Evolutionary conservation across 1,140 invertebrate genomes (phyloP), one percentile per base, ranked within the genome.

Genomic region (Cyphomyrmex costatus): DNA sequence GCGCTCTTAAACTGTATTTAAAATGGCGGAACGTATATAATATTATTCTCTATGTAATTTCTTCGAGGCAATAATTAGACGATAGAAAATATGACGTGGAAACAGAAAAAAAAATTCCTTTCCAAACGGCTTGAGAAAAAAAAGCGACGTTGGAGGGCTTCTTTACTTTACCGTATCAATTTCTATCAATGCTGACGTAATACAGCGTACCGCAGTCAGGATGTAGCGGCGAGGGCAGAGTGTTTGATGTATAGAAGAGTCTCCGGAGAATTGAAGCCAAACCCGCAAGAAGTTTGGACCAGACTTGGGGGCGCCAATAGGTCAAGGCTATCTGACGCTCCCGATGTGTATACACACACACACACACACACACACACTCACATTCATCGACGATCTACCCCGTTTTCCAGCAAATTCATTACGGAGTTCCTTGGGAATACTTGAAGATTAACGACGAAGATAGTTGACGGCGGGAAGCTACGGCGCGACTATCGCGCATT

Each of bases 221-320:
- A 24, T 21, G 86, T 30, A 30, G 78, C 14, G 49, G 33, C 60
- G 87, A 85, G 65, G 51, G 70, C 33, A 60, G 77, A 49, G 53
- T 70, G 60, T 68, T 70, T 58, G 60, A 86, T 63, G 74, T 86
- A 86, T 86, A 86, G 71, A 76, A 85, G 82, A 78, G 83, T 58
- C 49, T 71, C 83, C 7, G 70, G 19, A 71, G 76, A 89, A 86
- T 53, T 79, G 68, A 82, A 89, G 61, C 76, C 87, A 89, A 89
- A 89, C 87, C 88, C 88, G 70, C 84, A 89, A 68, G 76, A 89
- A 89, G 77, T 89, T 89, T 83, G 84, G 77, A 78, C 56, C 77
- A 89, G 85, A 89, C 88, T 79, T 74, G 77, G 74, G 77, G 77
- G 77, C 77, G 84, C 88, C 88, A 71, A 89, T 89, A 86, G 88